Base-by-base conservation (phyloP, 1,140 invertebrate genomes). In the Doryteuthis pealeii region DNA sequence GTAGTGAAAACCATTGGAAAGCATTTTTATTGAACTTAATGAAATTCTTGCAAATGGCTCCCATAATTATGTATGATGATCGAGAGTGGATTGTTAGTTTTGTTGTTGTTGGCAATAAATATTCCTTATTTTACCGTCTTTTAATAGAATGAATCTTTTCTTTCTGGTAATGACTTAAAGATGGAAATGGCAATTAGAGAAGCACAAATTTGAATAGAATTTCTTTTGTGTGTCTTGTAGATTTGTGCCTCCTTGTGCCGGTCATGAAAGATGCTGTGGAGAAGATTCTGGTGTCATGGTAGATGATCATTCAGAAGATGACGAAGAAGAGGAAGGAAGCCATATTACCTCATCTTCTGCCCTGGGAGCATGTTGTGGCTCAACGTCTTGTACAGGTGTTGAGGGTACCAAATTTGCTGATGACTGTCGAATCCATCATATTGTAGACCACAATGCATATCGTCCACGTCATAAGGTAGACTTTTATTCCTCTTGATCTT, bases 381-480 rank as follows among this genome's bases (percentile, higher is more conserved):
- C 54, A 15, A 22, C 54, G 5, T 22, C 54, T 62, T 62, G 54
- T 28, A 62, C 54, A 62, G 3, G 4, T 10, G 35, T 40, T 10
- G 54, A 62, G 26, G 54, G 54, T 62, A 62, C 54, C 26, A 62
- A 62, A 28, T 15, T 62, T 62, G 54, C 18, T n/a, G 54, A 62
- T 62, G 54, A 62, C 18, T 62, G 54, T 62, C 54, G 54, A 22
- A 62, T 62, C 54, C 54, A 62, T 62, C 54, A 62, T 22, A 62
- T 62, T 28, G 18, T 62, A 62, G 54, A 62, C 26, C 54, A 62
- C 54, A 62, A 6, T 62, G 18, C 54, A 22, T 62, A 62, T 6
- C 54, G 26, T 28, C 18, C 54, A 62, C 54, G 54, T 1, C 54
- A 62, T 28, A 62, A 62, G 54, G 54, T 62, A 62, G 54, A 62